phyloP scores from a whole-genome alignment of 2,797 vertebrate genomes.

The Hydrolagus colliei region DNA sequence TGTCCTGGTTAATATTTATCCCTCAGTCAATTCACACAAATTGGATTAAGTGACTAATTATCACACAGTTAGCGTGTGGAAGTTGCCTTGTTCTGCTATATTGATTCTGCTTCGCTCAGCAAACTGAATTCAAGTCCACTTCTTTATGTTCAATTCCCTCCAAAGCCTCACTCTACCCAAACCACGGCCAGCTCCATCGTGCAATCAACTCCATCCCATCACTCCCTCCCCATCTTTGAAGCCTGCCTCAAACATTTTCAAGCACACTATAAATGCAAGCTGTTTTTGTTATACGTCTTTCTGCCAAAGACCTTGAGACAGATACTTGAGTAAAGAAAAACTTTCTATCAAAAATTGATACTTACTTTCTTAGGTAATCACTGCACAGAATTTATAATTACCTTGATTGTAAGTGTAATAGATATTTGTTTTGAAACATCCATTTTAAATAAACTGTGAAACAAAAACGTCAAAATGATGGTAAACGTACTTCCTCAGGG shows the following conservation, averaged over 20 bases:
- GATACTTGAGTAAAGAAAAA: slow-evolving; percentile 68
- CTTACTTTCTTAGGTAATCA: slow-evolving; percentile 67
- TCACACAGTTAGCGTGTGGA: not conserved
- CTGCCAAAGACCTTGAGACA: slow-evolving; percentile 43
- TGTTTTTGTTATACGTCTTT: not conserved
- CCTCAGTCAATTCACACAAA: not conserved
- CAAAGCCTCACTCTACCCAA: too few species aligned
- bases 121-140: too few species aligned
- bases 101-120: too few species aligned
- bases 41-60: not conserved
- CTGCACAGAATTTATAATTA: slow-evolving; percentile 72
- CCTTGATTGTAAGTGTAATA: slow-evolving; percentile 79
- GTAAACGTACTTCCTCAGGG: not conserved
- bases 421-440: slow-evolving; percentile 78
- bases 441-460: slow-evolving; percentile 67
- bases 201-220: too few species aligned
- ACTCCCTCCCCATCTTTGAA: too few species aligned
- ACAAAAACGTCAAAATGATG: not conserved
- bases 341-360: slow-evolving; percentile 73
- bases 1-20: not conserved
- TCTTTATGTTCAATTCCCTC: too few species aligned
- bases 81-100: too few species aligned
- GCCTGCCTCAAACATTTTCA: too few species aligned
- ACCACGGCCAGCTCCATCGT: too few species aligned
- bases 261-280: slow-evolving; percentile 10